Conservation (phyloP, 2,113 vertebrate species). For the Alligator sinensis region DNA sequence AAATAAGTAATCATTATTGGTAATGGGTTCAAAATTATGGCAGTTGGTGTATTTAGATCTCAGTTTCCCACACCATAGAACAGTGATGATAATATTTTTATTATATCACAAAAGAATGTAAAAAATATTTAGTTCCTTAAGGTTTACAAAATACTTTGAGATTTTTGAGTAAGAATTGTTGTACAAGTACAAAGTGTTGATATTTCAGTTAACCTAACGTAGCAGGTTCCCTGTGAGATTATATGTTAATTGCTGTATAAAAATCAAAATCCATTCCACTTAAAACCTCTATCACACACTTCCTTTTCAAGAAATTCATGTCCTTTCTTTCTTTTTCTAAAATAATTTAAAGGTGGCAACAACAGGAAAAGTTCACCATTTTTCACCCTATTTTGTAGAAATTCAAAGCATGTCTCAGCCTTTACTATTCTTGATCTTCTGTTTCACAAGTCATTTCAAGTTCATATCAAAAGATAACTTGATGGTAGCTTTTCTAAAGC, state of each 20-base stretch:
- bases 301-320: slow-evolving; percentile 36
- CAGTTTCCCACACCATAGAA: neutral
- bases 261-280: slow-evolving; percentile 60
- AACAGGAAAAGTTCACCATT: slow-evolving; percentile 45
- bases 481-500: slow-evolving; percentile 51
- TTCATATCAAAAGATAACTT: slow-evolving; percentile 66
- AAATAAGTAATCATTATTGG: too few species aligned
- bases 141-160: neutral
- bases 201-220: slow-evolving; percentile 54
- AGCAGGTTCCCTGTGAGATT: slow-evolving; percentile 61
- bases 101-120: neutral
- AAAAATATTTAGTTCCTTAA: neutral
- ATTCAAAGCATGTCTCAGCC: slow-evolving; percentile 49
- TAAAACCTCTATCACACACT: slow-evolving; percentile 60
- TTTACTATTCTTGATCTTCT: slow-evolving; percentile 64
- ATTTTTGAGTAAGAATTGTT: neutral
- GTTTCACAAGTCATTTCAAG: slow-evolving; percentile 76
- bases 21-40: neutral
- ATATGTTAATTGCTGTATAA: slow-evolving; percentile 61
- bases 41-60: neutral
- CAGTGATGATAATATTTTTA: neutral
- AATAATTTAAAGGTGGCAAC: neutral
- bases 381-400: slow-evolving; percentile 37
- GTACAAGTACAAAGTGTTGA: neutral
- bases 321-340: slow-evolving; percentile 60